Evolutionary conservation across 2,113 vertebrate species (phyloP), one percentile per base, ranked within the genome.

Genomic region (Channa argus): DNA sequence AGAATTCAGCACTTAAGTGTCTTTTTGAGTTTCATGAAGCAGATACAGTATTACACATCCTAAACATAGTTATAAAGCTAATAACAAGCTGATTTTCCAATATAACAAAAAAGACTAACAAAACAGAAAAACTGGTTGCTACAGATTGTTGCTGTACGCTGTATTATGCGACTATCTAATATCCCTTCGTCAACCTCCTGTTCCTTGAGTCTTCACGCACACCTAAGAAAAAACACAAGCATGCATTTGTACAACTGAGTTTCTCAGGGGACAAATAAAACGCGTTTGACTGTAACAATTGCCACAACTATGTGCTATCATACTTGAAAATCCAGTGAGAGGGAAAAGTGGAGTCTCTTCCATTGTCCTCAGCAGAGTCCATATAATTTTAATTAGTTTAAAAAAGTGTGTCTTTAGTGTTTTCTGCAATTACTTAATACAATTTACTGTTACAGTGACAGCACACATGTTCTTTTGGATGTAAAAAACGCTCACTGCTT

Each of bases 161-260:
- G 24, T 24, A 15, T 14, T 3, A 7, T 1, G 1, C 47, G 71
- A 63, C 45, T 56, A 4, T 34, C 38, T 36, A 7, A 7, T 5
- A 5, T 9, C 53, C 15, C 39, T 55, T 41, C 9, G 49, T 14
- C 45, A 5, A 46, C 54, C 43, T 24, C 24, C 24, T 24, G 3
- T 52, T 49, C 61, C 78, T 46, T 34, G 5, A 61, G 74, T 67
- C 47, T 46, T 52, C 52, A 88, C 68, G 47, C 34, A 50, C 34
- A 55, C 46, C 63, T 76, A 87, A 89, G 78, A 93, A 87, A 91
- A 88, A 85, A 91, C 85, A 24, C 24, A 24, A 24, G 24, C 24
- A 77, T 68, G 78, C 72, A 41, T 69, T 80, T 89, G 13, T 45
- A 44, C 73, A 63, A 62, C 87, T 88, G 86, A 72, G 76, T 52